phyloP scores from a whole-genome alignment of 2,888 invertebrate genomes.

The Ichneumoninae sp. region DNA sequence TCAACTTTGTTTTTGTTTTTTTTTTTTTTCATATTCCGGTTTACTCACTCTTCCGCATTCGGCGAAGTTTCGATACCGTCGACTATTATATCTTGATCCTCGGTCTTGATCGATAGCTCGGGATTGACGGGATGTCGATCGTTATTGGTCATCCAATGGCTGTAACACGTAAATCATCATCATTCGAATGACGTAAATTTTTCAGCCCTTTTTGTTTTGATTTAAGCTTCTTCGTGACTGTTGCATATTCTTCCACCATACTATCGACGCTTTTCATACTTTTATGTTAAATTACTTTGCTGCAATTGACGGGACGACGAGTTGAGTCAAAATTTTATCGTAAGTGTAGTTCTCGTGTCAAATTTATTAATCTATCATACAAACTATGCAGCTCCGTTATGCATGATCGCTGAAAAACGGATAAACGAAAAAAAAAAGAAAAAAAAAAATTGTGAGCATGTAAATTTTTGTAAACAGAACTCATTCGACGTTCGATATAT shows the following conservation, averaged over 20 bases:
- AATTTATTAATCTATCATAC: slow-evolving; percentile 54
- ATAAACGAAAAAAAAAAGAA: background rate
- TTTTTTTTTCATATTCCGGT: slow-evolving; percentile 11
- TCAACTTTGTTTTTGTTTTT: slow-evolving; percentile 2
- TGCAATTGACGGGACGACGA: background rate
- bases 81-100: slow-evolving; percentile 36
- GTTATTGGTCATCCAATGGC: slow-evolving; percentile 64
- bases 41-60: slow-evolving; percentile 64
- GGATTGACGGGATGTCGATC: slow-evolving; percentile 46
- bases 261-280: background rate
- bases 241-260: slow-evolving; percentile 19
- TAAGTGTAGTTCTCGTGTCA: slow-evolving; percentile 6
- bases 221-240: background rate
- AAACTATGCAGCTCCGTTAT: slow-evolving; percentile 8
- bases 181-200: slow-evolving; percentile 36
- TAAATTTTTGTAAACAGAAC: slow-evolving; percentile 5
- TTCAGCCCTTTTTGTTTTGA: background rate
- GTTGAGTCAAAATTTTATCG: background rate
- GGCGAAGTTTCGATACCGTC: slow-evolving; percentile 31
- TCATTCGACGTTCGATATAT: slow-evolving; percentile 37
- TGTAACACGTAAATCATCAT: slow-evolving; percentile 66
- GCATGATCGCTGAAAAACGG: background rate
- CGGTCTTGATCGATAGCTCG: slow-evolving; percentile 58
- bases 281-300: background rate
- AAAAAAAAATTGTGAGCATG: background rate